These are phyloP conservation scores for Salvelinus namaycush DNA, from an alignment of 2,113 vertebrate genomes.

Conservation along the genomic window DNA sequence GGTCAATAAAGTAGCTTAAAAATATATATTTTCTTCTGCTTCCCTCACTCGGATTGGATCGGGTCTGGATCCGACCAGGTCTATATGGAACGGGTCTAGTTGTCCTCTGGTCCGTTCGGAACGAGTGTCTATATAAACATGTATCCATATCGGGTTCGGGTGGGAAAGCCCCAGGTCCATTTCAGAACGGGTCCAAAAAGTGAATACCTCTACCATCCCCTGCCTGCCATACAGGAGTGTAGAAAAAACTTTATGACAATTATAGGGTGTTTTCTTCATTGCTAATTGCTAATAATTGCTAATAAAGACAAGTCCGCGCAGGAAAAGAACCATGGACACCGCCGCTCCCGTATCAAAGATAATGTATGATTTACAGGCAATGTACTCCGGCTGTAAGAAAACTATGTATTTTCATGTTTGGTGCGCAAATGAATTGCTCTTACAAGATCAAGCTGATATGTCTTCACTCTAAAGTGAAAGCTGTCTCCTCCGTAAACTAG, in stretches of 20 bases:
- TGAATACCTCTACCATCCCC: too few species aligned
- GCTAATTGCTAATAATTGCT: slow-evolving; percentile 29
- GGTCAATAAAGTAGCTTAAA: too few species aligned
- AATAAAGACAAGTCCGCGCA: slow-evolving; percentile 41
- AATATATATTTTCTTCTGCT: too few species aligned
- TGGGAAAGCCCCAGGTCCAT: too few species aligned
- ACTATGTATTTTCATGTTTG: slow-evolving; percentile 76
- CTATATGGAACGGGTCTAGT: too few species aligned
- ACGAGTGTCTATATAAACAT: too few species aligned
- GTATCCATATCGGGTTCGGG: too few species aligned
- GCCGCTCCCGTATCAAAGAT: slow-evolving; percentile 62
- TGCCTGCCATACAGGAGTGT: slow-evolving; percentile 27
- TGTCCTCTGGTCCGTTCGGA: too few species aligned
- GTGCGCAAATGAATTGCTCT: slow-evolving; percentile 74
- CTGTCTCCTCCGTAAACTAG: slow-evolving; percentile 57
- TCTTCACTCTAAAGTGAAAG: slow-evolving; percentile 64
- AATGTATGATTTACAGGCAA: slow-evolving; percentile 62
- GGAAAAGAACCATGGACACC: slow-evolving; percentile 61
- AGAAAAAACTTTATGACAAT: slow-evolving; percentile 44
- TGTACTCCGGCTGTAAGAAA: slow-evolving; percentile 57
- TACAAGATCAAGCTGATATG: slow-evolving; percentile 74
- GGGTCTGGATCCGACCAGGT: too few species aligned
- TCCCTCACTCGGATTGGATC: too few species aligned
- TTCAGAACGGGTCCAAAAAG: too few species aligned
- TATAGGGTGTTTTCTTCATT: slow-evolving; percentile 38